Evolutionary conservation across 92 coral and sea anemone species (phyloP), one percentile per base, ranked within the genome.

Genomic region (Porites evermanni): DNA sequence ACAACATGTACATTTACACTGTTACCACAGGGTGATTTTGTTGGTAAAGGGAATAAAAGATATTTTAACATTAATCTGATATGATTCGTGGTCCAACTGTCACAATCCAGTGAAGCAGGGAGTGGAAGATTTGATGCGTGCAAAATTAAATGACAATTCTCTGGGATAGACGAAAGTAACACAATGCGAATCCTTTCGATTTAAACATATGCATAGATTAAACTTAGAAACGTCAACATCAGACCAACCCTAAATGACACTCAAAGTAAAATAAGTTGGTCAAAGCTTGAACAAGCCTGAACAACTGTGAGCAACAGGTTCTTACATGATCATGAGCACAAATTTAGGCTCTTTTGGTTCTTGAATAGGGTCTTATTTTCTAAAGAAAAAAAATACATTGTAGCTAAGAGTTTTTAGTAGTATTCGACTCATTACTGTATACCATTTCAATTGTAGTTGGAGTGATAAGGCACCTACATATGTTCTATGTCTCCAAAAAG

Each of bases 261-360:
- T 24, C 44, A 70, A 70, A 70, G 8, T 70, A 71, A 71, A 71
- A 71, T 71, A 71, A 71, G 58, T 32, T 71, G 76, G 76, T 71
- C 18, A 71, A 71, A 71, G 76, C 76, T 71, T 26, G n/a, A n/a
- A n/a, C n/a, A n/a, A n/a, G n/a, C 76, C 76, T 71, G 76, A 71
- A 71, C 76, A 71, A 71, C 76, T 71, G 76, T 29, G 53, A 71
- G 32, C 54, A 71, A 71, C 54, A 71, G n/a, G 76, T 29, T 29
- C 32, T 29, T 29, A 29, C 32, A 29, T 29, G 4, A 29, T 29
- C 32, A 2, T 2, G 32, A 29, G 32, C 32, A 29, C 32, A 29
- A 29, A 29, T 29, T 29, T 29, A 29, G 2, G 32, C 32, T 2
- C 32, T 29, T 29, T 29, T 2, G 32, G 32, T 29, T 29, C 32